phyloP scores from a whole-genome alignment of 64 coral and sea anemone genomes.

The Trachythela sp. region DNA sequence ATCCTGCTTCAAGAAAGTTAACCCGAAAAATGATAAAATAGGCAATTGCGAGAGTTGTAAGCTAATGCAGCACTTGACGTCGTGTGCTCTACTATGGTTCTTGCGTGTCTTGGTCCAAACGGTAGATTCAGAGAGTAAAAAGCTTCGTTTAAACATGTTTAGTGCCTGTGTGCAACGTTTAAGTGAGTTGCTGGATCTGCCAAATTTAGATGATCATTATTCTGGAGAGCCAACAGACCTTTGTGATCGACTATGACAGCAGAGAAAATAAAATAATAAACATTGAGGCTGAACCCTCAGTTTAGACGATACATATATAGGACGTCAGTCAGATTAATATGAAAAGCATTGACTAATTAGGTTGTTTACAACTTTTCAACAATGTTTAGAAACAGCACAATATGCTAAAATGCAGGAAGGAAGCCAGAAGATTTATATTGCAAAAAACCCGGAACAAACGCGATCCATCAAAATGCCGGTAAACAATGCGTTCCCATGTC shows the following conservation, averaged over 20 bases:
- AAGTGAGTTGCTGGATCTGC: neutral
- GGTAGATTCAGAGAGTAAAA: neutral
- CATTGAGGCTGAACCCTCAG: no score
- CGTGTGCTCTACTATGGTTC: neutral
- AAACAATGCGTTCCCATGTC: slow-evolving; percentile 15
- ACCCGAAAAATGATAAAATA: neutral
- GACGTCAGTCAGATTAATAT: neutral
- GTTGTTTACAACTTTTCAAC: no score
- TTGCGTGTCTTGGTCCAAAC: neutral
- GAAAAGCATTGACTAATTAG: neutral
- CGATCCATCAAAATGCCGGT: neutral
- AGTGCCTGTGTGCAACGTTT: neutral
- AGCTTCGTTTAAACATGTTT: neutral
- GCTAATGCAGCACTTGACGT: neutral
- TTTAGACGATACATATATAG: no score
- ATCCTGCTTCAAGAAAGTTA: neutral
- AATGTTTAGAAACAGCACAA: no score
- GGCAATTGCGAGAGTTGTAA: neutral
- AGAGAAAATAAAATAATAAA: neutral
- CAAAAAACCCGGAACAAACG: neutral
- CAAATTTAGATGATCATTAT: neutral
- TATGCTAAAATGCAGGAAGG: no score
- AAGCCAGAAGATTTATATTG: no score
- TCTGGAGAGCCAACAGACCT: neutral
- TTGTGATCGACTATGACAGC: neutral